Percentiles rank a stretch among this genome's conserved stretches.
phyloP scores from a whole-genome alignment of 1,140 invertebrate genomes.

The Drosophila nebulosa region DNA sequence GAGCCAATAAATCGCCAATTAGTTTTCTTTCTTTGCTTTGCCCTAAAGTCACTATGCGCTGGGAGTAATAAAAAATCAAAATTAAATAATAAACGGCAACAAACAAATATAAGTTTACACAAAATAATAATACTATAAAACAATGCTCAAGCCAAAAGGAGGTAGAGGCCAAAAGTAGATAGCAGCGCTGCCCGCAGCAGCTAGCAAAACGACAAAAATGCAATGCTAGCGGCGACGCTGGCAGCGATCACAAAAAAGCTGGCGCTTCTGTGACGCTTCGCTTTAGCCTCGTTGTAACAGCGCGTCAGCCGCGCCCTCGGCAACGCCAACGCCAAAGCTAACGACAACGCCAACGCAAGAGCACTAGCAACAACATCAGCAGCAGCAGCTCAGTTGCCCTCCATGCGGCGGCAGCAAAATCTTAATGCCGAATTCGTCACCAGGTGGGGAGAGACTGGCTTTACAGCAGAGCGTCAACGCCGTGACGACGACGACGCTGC shows the following conservation, averaged over 20 bases:
- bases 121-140: constrained; percentile 56
- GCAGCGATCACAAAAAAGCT: constrained; percentile 24
- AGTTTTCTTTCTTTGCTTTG: too few species aligned
- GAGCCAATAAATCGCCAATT: too few species aligned
- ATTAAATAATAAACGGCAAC: constrained; percentile 39
- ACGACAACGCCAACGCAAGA: constrained; percentile 14
- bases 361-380: not conserved
- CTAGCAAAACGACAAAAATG: constrained; percentile 26
- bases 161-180: constrained; percentile 75
- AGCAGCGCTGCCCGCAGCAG: constrained; percentile 21
- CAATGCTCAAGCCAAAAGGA: constrained; percentile 71
- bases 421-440: constrained; percentile 70
- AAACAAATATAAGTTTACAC: constrained; percentile 50
- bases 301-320: constrained; percentile 64
- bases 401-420: constrained; percentile 59
- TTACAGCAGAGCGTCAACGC: constrained; percentile 42
- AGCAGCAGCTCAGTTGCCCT: constrained; percentile 64
- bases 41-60: not conserved
- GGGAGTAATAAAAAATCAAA: constrained; percentile 16
- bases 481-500: constrained; percentile 20
- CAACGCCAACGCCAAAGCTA: constrained; percentile 34
- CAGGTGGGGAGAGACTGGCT: constrained; percentile 55
- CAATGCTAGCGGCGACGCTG: constrained; percentile 4
- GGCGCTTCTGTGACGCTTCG: constrained; percentile 32
- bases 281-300: constrained; percentile 70